Base-by-base conservation (phyloP, 2,797 vertebrate species). In the Phataginus tetradactyla region DNA sequence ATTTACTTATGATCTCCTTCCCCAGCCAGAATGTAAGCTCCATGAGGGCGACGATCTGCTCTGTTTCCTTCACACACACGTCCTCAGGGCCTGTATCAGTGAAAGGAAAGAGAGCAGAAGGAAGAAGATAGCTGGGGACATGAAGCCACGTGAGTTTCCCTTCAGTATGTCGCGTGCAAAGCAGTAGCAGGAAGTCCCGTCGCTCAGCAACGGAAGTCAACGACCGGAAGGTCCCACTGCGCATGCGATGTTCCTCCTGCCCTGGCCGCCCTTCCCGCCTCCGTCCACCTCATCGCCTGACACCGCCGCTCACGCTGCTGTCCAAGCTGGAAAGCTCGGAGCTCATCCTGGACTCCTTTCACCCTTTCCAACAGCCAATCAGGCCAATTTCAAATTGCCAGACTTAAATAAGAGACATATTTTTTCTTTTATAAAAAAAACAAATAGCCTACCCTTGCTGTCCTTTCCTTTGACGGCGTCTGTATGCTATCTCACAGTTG, bases 381-480 rank as follows among this genome's bases (percentile, higher is more conserved):
- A 55, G 80, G 87, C 45, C 94, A 63, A 0, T 72, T 85, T 87
- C 37, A 64, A 72, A 77, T 0, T 81, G 53, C 87, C 72, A 49
- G 93, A 88, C 17, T 87, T 53, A 83, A 74, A 69, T 77, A 59
- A 45, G 37, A 84, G n/a, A 20, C 27, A 27, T 29, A 9, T 53
- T 86, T 90, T 94, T 63, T 81, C 71, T 90, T 93, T 90, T 42
- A 81, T 42, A 90, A 27, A 77, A 90, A 94, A 93, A 53, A 63
- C 49, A 85, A 32, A 69, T 32, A 68, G n/a, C 78, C 83, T 79
- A 37, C 7, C 1, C 75, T 21, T 12, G 21, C 51, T 80, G 61
- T 66, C 84, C 81, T 95, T 89, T 85, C 55, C 63, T 75, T 84
- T 64, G 87, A 85, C 34, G 3, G 3, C 53, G 69, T 87, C 18